phyloP scores from a whole-genome alignment of 2,888 invertebrate genomes.

The Anthophora plumipes region DNA sequence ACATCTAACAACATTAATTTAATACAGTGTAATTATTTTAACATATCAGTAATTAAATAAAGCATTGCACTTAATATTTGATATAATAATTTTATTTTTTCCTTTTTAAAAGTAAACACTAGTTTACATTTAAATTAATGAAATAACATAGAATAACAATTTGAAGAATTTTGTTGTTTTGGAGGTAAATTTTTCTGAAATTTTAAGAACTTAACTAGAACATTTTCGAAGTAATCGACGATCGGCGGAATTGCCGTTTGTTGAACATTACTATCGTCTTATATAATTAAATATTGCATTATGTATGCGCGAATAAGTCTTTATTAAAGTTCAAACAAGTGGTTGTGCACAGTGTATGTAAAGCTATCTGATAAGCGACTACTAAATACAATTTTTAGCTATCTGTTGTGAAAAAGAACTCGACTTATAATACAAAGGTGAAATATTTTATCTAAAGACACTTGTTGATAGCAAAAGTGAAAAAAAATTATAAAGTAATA shows the following conservation, averaged over 20 bases:
- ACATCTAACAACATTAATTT: neutral
- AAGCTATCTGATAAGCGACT: neutral
- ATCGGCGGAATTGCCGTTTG: neutral
- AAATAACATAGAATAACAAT: neutral
- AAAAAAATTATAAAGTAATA: neutral
- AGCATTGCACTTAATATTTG: neutral
- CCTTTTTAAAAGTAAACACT: neutral
- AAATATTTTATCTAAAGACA: neutral
- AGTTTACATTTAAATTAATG: neutral
- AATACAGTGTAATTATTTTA: neutral
- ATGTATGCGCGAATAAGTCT: constrained; percentile 3
- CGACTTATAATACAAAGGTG: neutral
- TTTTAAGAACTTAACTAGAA: neutral
- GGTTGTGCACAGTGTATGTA: neutral
- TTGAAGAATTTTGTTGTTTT: too few species aligned
- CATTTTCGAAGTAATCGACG: neutral
- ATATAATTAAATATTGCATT: neutral
- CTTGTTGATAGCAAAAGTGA: neutral
- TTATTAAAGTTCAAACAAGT: neutral
- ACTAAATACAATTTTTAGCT: neutral
- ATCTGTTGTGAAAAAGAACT: neutral
- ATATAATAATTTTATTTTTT: neutral
- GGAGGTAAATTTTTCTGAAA: neutral
- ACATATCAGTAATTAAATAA: neutral
- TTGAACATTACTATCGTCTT: neutral